phyloP scores from a whole-genome alignment of 1,140 invertebrate genomes.

The Bathynomus jamesi region DNA sequence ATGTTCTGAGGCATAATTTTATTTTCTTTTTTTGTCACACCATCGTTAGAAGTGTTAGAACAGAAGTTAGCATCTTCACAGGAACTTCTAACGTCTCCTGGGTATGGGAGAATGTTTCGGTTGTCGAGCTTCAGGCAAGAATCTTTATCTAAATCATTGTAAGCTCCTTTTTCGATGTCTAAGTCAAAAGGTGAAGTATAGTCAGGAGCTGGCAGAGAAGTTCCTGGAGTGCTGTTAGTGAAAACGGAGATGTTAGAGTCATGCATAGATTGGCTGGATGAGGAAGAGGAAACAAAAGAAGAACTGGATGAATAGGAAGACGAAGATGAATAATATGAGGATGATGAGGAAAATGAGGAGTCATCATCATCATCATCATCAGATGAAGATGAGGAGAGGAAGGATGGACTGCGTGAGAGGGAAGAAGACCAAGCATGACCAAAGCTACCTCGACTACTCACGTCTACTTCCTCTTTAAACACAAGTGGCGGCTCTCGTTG shows the following conservation, averaged over 20 bases:
- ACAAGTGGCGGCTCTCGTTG: constrained; percentile 73
- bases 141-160: no score
- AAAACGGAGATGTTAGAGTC: not conserved
- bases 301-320: not conserved
- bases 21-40: no score
- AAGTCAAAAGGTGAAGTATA: no score
- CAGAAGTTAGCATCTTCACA: no score
- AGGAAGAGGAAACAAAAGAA: constrained; percentile 10
- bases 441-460: constrained; percentile 45
- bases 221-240: not conserved
- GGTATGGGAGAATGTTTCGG: no score
- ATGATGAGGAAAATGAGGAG: not conserved
- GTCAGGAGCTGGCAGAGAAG: not conserved
- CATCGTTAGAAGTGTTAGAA: no score
- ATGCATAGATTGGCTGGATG: constrained; percentile 6
- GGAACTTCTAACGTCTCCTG: no score
- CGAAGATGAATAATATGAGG: constrained; percentile 10
- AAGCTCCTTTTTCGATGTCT: no score
- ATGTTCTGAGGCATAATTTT: no score
- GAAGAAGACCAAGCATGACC: not conserved
- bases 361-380: not conserved
- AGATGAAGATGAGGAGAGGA: constrained; percentile 1
- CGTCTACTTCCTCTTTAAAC: constrained; percentile 63
- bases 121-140: no score
- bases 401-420: constrained; percentile 6